Base-by-base conservation (phyloP, 2,888 invertebrate species). In the Trisateles emortualis region DNA sequence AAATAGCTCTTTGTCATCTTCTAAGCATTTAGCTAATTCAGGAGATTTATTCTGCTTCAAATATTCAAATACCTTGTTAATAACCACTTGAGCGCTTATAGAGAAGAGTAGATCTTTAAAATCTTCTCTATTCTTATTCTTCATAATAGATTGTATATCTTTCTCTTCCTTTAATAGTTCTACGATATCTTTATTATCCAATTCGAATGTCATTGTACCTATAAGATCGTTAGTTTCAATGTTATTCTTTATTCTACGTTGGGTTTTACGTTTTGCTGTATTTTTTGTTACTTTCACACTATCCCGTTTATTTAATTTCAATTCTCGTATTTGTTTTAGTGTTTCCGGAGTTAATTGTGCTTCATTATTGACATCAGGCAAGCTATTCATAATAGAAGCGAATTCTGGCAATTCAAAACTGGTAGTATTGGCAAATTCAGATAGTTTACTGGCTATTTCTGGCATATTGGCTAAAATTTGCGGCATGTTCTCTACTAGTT, bases 381-480 rank as follows among this genome's bases (percentile, higher is more conserved):
- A 24, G 24, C 78, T 90, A 17, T 74, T 88, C 84, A 92, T 87
- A 0, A 92, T 88, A 0, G 91, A 87, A 0, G 88, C 90, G 41
- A 91, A 87, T 58, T 91, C 92, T 0, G 92, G 92, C 1, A 92
- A 53, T 57, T 90, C 92, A 47, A 85, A 86, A 0, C 88, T 86
- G 0, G 86, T 82, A 64, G 86, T 82, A 64, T 87, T 89, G 0
- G 89, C 87, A 30, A 88, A 88, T 59, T 91, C 88, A 0, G 87
- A 84, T 0, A 90, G 45, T 42, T 88, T 88, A 0, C 85, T 81
- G 0, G 92, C 89, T 0, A 92, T 87, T 35, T 90, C 92, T 0
- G 92, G 92, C 90, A 91, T 90, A 33, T 87, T 92, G 0, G 90
- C 92, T 57, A 92, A 43, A 1, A 91, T 90, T 40, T 90, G 89